phyloP scores from a whole-genome alignment of 2,888 invertebrate species.

The Adineta ricciae region DNA sequence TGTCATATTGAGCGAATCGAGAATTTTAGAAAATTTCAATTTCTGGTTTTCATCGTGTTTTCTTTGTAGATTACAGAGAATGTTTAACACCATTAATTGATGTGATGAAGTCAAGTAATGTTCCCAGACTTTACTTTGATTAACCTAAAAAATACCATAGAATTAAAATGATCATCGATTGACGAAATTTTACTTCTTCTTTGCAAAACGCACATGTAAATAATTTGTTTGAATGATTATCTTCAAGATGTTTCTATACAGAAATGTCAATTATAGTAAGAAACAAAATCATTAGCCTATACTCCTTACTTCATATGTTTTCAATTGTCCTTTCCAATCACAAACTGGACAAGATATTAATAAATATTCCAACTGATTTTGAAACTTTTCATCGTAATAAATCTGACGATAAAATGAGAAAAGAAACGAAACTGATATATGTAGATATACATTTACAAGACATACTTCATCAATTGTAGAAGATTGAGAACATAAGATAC shows the following conservation, averaged over 20 bases:
- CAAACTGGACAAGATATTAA: neutral
- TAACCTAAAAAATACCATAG: neutral
- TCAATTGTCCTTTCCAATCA: neutral
- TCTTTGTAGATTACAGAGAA: neutral
- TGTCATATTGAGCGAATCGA: neutral
- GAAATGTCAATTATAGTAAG: neutral
- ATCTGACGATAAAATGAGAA: neutral
- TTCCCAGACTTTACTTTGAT: neutral
- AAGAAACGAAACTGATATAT: neutral
- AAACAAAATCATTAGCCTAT: neutral
- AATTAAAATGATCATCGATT: too few relatives aligned
- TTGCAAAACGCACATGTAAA: neutral
- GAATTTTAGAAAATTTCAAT: too few relatives aligned
- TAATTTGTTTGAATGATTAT: neutral
- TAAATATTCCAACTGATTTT: neutral
- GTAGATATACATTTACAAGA: neutral
- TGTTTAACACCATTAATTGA: neutral
- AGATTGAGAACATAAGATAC: neutral
- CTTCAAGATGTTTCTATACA: neutral
- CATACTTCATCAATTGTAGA: neutral
- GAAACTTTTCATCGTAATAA: neutral
- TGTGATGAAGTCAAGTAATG: neutral
- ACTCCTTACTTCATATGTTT: neutral
- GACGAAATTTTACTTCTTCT: neutral
- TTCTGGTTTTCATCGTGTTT: neutral